Percentiles rank a stretch among this genome's conserved stretches.
These are phyloP conservation scores for Natator depressus DNA, from an alignment of 2,113 vertebrate species.

Conservation along the genomic window DNA sequence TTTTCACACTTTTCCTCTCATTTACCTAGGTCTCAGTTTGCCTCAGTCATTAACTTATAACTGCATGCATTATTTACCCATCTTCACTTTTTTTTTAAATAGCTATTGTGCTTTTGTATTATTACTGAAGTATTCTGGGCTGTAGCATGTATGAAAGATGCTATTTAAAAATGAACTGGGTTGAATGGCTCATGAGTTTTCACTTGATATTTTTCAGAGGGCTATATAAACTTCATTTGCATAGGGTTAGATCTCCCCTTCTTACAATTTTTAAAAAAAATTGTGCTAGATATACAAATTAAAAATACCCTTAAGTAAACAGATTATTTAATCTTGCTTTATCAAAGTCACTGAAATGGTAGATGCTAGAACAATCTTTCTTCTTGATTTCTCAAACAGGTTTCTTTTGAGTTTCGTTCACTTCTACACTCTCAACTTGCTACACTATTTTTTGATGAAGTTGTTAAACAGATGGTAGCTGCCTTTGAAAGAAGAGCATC, in stretches of 20 bases:
- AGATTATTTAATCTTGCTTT: no score
- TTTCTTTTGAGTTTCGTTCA: conserved; percentile 97
- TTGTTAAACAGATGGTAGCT: conserved; percentile 95
- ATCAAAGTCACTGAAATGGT: background rate
- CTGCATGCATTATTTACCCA: background rate
- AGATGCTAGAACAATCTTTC: background rate
- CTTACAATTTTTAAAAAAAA: background rate
- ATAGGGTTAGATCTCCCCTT: background rate
- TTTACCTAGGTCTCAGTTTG: background rate
- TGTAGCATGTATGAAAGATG: background rate
- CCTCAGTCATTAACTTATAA: background rate
- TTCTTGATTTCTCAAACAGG: conserved; percentile 73
- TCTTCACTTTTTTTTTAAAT: background rate
- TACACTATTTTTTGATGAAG: conserved; percentile 94
- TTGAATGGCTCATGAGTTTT: background rate
- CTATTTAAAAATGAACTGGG: background rate
- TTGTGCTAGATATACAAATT: background rate
- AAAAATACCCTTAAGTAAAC: background rate
- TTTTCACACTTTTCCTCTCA: background rate
- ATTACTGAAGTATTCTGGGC: background rate
- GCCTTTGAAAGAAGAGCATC: conserved; percentile 91
- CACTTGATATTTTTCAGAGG: background rate
- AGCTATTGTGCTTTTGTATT: background rate
- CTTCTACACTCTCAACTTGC: conserved; percentile 94
- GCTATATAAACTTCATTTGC: background rate